Evolutionary conservation across 2,113 vertebrate genomes (phyloP), one percentile per base, ranked within the genome.

Genomic region (Dascyllus trimaculatus): DNA sequence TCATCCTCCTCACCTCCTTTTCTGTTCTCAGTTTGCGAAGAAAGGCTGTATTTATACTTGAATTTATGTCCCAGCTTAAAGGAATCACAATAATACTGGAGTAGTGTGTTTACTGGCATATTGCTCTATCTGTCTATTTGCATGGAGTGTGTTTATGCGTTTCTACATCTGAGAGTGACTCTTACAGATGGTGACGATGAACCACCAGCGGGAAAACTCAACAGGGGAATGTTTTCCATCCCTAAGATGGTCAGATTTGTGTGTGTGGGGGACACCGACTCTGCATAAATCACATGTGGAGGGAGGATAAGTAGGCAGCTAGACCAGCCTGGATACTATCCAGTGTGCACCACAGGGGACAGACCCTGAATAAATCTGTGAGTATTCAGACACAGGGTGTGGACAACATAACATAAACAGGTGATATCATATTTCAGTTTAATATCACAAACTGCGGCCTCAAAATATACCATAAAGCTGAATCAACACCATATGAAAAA

Each of bases 201-300:
- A 83, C 63, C 81, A 68, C 74, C 79, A 48, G 76, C 6, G 72
- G 76, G 68, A 84, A 82, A 88, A 87, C 74, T 82, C 79, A 63
- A 57, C 80, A 64, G 88, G 89, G n/a, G 88, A 91, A 88, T 89
- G 84, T 93, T 94, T 94, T 94, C 93, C 93, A 93, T 91, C 58
- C 91, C 93, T 85, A 94, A 94, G 87, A 93, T 94, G 93, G 92
- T 93, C 89, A 94, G 87, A 94, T 92, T 85, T 85, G 80, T 88
- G 91, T 87, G 79, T 79, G 73, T 60, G 71, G 79, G 75, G 68
- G 85, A 88, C 87, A 80, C 79, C 46, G 60, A 85, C 80, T 72
- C 72, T 59, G 72, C 43, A 58, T 91, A 87, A 91, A 91, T 92
- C 81, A 83, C 86, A 91, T 68, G 75, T 81, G 81, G 73, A 82